Percentiles rank a stretch among this genome's conserved stretches.
These are phyloP conservation scores for Cheilosia grossa DNA, from an alignment of 2,888 invertebrate species.

Conservation along the genomic window DNA sequence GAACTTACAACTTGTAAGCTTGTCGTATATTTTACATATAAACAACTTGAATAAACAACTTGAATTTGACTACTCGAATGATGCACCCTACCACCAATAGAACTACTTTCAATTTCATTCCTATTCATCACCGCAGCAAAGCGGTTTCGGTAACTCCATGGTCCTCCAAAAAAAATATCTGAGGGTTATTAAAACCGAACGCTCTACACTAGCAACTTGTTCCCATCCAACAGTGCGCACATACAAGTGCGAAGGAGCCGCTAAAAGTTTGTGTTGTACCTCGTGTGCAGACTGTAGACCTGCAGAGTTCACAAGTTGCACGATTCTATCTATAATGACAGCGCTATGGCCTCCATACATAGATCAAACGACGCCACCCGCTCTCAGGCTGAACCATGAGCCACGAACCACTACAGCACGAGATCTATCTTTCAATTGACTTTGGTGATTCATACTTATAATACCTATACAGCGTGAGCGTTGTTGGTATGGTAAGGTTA, in stretches of 20 bases:
- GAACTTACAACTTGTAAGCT: too few species aligned
- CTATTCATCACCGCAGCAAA: conserved; percentile 24
- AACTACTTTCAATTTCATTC: conserved; percentile 55
- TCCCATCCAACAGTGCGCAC: conserved; percentile 49
- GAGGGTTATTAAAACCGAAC: not conserved
- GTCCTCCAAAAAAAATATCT: not conserved
- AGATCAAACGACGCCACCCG: conserved; percentile 72
- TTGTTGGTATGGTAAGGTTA: conserved; percentile 6
- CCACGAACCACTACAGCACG: conserved; percentile 24
- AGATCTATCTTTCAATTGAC: conserved; percentile 46
- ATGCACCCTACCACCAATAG: conserved; percentile 9
- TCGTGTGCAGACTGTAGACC: not conserved
- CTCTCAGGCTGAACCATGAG: conserved; percentile 19
- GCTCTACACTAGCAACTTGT: conserved; percentile 55
- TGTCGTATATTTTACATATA: too few species aligned
- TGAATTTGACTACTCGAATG: not conserved
- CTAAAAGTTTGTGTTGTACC: conserved; percentile 12
- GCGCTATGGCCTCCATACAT: conserved; percentile 67
- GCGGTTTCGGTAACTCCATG: conserved; percentile 9
- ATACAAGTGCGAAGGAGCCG: conserved; percentile 32
- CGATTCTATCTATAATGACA: conserved; percentile 55
- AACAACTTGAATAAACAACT: too few species aligned
- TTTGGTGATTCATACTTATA: conserved; percentile 49
- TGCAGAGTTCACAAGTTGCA: conserved; percentile 56
- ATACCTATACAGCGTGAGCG: not conserved